Evolutionary conservation across 2,113 vertebrate species (phyloP).

Genomic region (Buteo buteo): DNA sequence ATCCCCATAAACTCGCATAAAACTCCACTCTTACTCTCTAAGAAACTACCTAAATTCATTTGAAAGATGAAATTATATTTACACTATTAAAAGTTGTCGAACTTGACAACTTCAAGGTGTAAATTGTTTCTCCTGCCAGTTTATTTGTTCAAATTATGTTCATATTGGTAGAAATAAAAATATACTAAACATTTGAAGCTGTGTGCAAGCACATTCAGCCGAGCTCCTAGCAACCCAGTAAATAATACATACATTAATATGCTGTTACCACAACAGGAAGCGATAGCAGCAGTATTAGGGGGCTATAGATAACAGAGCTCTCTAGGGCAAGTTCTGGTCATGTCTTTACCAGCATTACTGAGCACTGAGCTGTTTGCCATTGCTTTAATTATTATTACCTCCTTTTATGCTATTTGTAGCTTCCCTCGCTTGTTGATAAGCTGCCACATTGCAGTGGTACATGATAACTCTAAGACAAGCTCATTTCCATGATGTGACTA

Average conservation of each 20-base stretch:
- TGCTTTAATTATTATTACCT: neutral
- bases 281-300: neutral
- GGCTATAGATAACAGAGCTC: neutral
- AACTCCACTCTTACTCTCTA: neutral
- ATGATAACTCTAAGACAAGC: neutral
- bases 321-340: neutral
- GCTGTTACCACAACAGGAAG: neutral
- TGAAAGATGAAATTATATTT: neutral
- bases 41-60: neutral
- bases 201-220: neutral
- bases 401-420: neutral
- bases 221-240: neutral
- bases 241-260: neutral
- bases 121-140: neutral
- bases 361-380: neutral
- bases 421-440: constrained; percentile 1
- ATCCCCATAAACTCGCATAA: neutral
- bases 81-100: neutral
- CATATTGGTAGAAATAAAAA: neutral
- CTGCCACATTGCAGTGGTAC: constrained; percentile 4
- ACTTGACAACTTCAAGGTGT: neutral
- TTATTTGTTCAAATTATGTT: neutral
- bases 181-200: neutral
- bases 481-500: constrained; percentile 34
- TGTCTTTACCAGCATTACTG: neutral